Base-by-base conservation (phyloP, 1,140 invertebrate species). In the Lethrus apterus region DNA sequence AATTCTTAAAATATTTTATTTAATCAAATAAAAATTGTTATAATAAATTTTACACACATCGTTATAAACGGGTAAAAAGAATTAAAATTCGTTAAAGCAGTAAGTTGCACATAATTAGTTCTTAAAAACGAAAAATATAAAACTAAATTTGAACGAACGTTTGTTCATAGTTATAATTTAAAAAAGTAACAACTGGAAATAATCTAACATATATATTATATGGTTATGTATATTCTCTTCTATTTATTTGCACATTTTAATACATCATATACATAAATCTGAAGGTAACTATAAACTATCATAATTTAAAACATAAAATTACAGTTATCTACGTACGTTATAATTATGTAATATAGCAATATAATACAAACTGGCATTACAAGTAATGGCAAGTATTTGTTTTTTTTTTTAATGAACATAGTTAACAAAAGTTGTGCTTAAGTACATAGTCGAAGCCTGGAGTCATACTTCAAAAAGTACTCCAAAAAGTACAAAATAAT, bases 301-400 rank as follows among this genome's bases (percentile, higher is more conserved):
- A 48, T 46, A 48, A 46, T 36, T 45, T 49, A 56, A 54, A 57
- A 53, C 42, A 51, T 50, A 51, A 26, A 5, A n/a, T 26, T 26
- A 48, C 21, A 15, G 10, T 3, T 44, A 50, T n/a, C n/a, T n/a
- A n/a, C n/a, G n/a, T n/a, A 42, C 41, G 50, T 38, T 26, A 52
- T 50, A 46, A 46, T 29, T 46, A 43, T 29, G 35, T 49, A 53
- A 32, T 36, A 47, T 17, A 55, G 46, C 50, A 41, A 53, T 50
- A 33, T 34, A 47, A 46, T 34, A 51, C 36, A 56, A 60, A 62
- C 60, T 62, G 60, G 60, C 60, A 59, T 57, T 54, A 56, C 51
- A 62, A 21, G 40, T 42, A 42, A 42, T 62, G 59, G 59, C 57
- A 62, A 62, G 52, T 51, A 43, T 19, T 48, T 49, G 36, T 46